Percentiles rank a stretch among this genome's conserved stretches.
These are phyloP conservation scores for Philopedon plagiatum DNA, from an alignment of 2,888 invertebrate species.

Conservation along the genomic window DNA sequence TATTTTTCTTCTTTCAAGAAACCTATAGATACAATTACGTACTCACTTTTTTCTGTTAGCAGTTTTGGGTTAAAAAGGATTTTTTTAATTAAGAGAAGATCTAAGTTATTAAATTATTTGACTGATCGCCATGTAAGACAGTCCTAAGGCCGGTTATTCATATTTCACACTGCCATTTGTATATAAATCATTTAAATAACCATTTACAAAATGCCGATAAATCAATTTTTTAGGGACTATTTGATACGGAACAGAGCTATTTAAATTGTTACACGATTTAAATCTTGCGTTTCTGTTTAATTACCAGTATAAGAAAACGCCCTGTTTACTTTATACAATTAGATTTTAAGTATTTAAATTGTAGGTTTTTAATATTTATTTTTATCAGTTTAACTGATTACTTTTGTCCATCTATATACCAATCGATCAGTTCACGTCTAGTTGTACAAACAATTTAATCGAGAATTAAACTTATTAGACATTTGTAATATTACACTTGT, in stretches of 20 bases:
- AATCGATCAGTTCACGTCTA: too few relatives aligned
- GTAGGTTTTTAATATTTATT: not conserved
- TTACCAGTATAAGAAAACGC: not conserved
- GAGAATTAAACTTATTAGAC: too few relatives aligned
- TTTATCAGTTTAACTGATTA: not conserved
- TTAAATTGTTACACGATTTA: not conserved
- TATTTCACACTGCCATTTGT: constrained; percentile 30
- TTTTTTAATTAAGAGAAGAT: too few relatives aligned
- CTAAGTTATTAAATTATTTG: constrained; percentile 5
- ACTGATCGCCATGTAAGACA: constrained; percentile 1
- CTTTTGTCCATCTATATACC: not conserved
- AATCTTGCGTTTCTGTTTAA: not conserved
- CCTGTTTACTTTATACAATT: not conserved
- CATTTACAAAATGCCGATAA: constrained; percentile 1
- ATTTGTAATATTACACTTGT: too few relatives aligned
- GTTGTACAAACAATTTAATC: too few relatives aligned
- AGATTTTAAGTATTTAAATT: not conserved
- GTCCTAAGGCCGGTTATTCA: constrained; percentile 3
- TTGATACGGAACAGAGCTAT: not conserved
- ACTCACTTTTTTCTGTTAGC: too few relatives aligned
- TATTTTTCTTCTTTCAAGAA: too few relatives aligned
- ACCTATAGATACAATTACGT: too few relatives aligned
- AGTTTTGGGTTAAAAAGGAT: too few relatives aligned
- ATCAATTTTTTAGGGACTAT: constrained; percentile 4
- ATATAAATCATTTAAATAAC: constrained; percentile 20